Evolutionary conservation across 2,888 invertebrate species (phyloP), one percentile per base, ranked within the genome.

Genomic region (Cantharis rufa): DNA sequence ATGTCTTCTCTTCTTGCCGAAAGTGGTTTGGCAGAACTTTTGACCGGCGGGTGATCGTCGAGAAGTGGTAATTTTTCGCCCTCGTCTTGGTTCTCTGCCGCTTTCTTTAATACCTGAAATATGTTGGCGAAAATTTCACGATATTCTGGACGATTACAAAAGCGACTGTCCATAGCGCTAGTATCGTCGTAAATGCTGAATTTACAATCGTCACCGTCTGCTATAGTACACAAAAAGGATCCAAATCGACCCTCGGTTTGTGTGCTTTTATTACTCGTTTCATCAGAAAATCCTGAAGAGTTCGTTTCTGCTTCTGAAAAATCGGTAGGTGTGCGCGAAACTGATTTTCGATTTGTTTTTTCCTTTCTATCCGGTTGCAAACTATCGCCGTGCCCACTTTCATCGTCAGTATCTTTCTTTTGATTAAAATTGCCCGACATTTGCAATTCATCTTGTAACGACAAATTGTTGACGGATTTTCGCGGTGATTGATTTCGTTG

Each of bases 221-320:
- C 94, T 79, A 96, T 95, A 1, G 95, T 94, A 88, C 95, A 95
- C 71, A 96, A 89, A 87, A 95, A 94, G 15, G 94, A 94, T n/a
- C 95, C 95, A 0, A 94, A 93, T 11, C 94, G 90, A 61, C 91
- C 91, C 79, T 95, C 95, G 0, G 96, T 96, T 85, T 96, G 96
- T 4, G 96, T 96, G 2, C 91, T 91, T 85, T 95, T 95, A 87
- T 94, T 95, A 86, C 94, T 93, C 1, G 94, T 95, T 87, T 96
- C 96, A 84, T 96, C 96, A 0, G 94, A 92, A 86, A 94, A 96
- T 1, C 88, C 85, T 0, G 95, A 95, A 15, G 95, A 95, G 18
- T 94, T 94, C 0, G 96, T 95, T 86, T 95, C 96, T 1, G 95
- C 94, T 87, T 95, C 95, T 0, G 95, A 95, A 84, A 95, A 95